Conservation (phyloP, 2,888 invertebrate species). For the Leptopilina drosophilae region DNA sequence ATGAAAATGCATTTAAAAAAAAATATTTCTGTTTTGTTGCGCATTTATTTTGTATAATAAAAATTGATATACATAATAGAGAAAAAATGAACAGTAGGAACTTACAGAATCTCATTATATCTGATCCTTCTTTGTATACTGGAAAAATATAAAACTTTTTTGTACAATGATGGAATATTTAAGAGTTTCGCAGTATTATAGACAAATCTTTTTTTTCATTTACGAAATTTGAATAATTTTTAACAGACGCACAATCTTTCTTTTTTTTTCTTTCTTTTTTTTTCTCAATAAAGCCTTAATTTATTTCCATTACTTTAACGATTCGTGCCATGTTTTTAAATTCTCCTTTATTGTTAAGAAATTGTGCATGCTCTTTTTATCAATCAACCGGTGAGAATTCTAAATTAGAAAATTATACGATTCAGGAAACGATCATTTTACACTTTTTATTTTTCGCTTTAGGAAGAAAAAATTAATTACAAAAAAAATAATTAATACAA, state of each 20-base stretch:
- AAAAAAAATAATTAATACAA: too few relatives aligned
- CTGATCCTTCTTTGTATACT: constrained; percentile 36
- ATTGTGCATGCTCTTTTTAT: constrained; percentile 4
- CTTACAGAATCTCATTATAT: constrained; percentile 35
- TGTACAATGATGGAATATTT: constrained; percentile 8
- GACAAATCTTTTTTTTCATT: background rate
- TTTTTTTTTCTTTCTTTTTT: background rate
- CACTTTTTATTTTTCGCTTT: background rate
- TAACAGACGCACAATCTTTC: background rate
- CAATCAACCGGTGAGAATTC: background rate
- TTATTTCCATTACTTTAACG: background rate
- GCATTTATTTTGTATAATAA: background rate
- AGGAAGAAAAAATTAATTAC: background rate
- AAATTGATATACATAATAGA: background rate
- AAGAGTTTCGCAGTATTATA: background rate
- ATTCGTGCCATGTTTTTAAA: constrained; percentile 30
- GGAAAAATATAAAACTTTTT: constrained; percentile 24
- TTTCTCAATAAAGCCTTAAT: background rate
- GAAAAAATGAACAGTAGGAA: constrained; percentile 3
- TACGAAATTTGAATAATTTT: constrained; percentile 9
- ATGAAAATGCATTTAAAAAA: too few relatives aligned
- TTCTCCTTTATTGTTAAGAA: constrained; percentile 4
- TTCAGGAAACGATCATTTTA: background rate
- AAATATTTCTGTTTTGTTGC: background rate
- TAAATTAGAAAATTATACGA: constrained; percentile 3